phyloP scores from a whole-genome alignment of 2,888 invertebrate species.

The Drosophila pegasa region DNA sequence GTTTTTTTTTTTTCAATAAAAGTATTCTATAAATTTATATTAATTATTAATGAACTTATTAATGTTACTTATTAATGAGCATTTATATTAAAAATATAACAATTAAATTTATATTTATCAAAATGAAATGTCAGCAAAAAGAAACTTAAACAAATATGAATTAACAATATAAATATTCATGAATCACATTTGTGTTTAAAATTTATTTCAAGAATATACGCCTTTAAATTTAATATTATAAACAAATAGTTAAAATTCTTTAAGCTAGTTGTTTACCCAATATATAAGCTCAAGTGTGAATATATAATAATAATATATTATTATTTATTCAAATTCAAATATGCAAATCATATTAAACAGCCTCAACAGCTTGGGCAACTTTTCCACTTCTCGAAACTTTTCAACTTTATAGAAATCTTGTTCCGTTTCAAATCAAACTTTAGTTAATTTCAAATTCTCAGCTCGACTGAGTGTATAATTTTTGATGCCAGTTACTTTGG shows the following conservation, averaged over 20 bases:
- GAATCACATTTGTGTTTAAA: neutral
- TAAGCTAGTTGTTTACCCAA: neutral
- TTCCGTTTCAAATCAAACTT: slow-evolving; percentile 28
- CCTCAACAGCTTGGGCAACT: too few species aligned
- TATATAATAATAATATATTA: too few species aligned
- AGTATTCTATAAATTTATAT: neutral
- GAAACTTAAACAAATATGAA: neutral
- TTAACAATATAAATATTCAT: neutral
- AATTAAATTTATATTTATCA: neutral
- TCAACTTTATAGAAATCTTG: slow-evolving; percentile 1
- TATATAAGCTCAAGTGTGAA: neutral
- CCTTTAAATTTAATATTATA: too few species aligned
- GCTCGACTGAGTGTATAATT: slow-evolving; percentile 4
- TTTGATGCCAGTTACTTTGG: slow-evolving; percentile 9
- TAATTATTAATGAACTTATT: too few species aligned
- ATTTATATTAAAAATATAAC: neutral
- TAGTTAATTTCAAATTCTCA: slow-evolving; percentile 38
- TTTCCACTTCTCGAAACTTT: neutral
- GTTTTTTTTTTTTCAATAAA: neutral
- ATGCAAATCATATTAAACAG: neutral
- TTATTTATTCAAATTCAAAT: neutral
- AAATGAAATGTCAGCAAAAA: neutral
- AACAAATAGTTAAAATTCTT: neutral
- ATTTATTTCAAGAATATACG: too few species aligned
- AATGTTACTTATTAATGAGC: slow-evolving; percentile 1